These are phyloP conservation scores for Exaiptasia diaphana DNA, from an alignment of 64 coral and sea anemone species.

Conservation along the genomic window DNA sequence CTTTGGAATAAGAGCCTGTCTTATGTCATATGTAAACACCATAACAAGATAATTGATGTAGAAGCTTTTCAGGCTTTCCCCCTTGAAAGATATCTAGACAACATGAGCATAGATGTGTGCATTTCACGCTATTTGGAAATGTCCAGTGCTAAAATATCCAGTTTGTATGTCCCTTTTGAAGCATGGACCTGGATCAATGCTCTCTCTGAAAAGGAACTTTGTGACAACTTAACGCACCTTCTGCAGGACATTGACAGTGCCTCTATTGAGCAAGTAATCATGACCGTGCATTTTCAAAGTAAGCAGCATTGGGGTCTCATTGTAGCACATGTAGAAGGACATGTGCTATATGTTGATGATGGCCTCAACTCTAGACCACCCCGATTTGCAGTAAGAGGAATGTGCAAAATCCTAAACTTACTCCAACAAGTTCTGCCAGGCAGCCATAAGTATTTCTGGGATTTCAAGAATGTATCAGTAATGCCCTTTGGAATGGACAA, in stretches of 20 bases:
- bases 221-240: neutral
- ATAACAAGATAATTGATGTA: conserved; percentile 1
- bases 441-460: neutral
- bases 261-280: neutral
- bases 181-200: neutral
- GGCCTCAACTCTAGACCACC: neutral
- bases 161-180: neutral
- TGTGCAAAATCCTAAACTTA: neutral
- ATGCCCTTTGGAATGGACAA: conserved; percentile 5
- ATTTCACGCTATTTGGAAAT: neutral
- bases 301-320: conserved; percentile 11
- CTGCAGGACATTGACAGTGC: neutral
- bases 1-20: neutral
- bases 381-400: neutral
- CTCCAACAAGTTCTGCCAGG: neutral
- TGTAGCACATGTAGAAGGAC: neutral
- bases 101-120: conserved; percentile 3
- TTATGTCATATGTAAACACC: neutral
- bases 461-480: neutral
- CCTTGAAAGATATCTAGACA: neutral
- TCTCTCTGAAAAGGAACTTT: neutral
- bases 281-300: neutral
- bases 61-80: neutral
- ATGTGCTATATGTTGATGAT: conserved; percentile 23
- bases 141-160: neutral